A percentile compares a stretch with the other conserved stretches of the same genome.
phyloP scores from a whole-genome alignment of 1,140 invertebrate genomes.

The Pseudomyrmex sp. region DNA sequence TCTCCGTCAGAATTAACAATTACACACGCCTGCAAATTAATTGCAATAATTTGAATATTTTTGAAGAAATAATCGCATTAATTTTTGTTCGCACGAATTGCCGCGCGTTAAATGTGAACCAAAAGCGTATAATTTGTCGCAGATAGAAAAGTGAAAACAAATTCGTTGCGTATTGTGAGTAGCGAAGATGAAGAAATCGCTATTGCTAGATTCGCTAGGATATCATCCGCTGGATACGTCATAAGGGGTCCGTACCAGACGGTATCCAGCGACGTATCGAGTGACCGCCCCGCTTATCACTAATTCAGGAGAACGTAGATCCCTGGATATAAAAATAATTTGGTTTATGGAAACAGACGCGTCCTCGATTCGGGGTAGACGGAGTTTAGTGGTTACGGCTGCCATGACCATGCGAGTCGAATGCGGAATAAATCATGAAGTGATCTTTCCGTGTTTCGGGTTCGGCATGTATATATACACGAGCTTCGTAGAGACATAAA shows the following conservation, averaged over 20 bases:
- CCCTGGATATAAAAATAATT: conserved; percentile 83
- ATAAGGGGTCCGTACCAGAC: conserved; percentile 61
- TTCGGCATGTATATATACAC: conserved; percentile 48
- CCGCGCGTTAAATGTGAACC: conserved; percentile 10
- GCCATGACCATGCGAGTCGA: conserved; percentile 55
- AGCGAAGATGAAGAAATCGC: conserved; percentile 61
- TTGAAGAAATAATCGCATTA: background rate
- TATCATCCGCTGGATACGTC: conserved; percentile 62
- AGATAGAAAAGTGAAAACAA: conserved; percentile 59
- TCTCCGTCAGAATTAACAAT: conserved; percentile 35
- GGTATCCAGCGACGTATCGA: conserved; percentile 68
- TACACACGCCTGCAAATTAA: background rate
- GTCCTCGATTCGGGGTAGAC: conserved; percentile 68
- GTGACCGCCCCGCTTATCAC: conserved; percentile 78
- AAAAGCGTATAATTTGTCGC: conserved; percentile 19
- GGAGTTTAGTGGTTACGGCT: conserved; percentile 62
- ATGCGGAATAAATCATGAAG: conserved; percentile 74
- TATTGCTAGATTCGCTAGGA: conserved; percentile 51
- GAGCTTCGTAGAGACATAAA: conserved; percentile 47
- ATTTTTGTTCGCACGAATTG: background rate
- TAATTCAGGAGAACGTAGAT: conserved; percentile 80
- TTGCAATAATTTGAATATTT: background rate
- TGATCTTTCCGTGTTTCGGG: conserved; percentile 53
- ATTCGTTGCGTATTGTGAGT: conserved; percentile 60
- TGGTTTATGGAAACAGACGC: conserved; percentile 83